Base-by-base conservation (phyloP, 2,888 invertebrate species). In the Taphrorychus bicolor region DNA sequence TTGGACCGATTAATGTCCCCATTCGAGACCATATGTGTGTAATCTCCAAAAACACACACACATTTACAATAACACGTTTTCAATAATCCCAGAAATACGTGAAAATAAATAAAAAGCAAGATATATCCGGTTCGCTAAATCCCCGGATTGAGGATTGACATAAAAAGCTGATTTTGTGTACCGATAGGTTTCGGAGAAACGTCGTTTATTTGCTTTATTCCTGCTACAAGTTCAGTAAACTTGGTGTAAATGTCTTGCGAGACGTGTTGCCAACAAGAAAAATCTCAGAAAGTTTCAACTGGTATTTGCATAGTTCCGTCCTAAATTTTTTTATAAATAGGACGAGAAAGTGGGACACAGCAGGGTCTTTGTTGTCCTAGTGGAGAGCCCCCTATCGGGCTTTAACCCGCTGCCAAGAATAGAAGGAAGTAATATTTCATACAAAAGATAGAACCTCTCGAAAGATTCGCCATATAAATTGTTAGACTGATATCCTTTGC, bases 391-490 rank as follows among this genome's bases (percentile, higher is more conserved):
- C 32, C 32, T 32, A 32, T 32, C 3, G 32, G 11, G 32, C 3
- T 32, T 32, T 32, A 32, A 11, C 32, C 32, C 32, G 9, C 7
- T 32, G 7, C 32, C 2, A 32, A 32, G 32, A 32, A 9, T n/a
- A n/a, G 11, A 32, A 32, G 32, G 2, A 32, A 32, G 32, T 32
- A 7, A 32, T 32, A 32, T 32, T 32, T 32, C 11, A 32, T 32
- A 32, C 32, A 32, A 32, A 11, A n/a, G n/a, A n/a, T 11, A 2
- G 32, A 32, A 54, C 54, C 24, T 52, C 22, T 24, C 2, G 16
- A 32, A 54, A 54, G 11, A 32, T 54, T 54, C 32, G 24, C 54
- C 21, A 14, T 19, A 32, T 32, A 58, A 58, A 58, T 59, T 49
- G 48, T 24, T 22, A n/a, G 5, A 49, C 49, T 49, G 23, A 23